Percentiles rank a stretch among this genome's conserved stretches.
Conservation (phyloP, 2,797 vertebrate genomes). For the Crocidura indochinensis region DNA sequence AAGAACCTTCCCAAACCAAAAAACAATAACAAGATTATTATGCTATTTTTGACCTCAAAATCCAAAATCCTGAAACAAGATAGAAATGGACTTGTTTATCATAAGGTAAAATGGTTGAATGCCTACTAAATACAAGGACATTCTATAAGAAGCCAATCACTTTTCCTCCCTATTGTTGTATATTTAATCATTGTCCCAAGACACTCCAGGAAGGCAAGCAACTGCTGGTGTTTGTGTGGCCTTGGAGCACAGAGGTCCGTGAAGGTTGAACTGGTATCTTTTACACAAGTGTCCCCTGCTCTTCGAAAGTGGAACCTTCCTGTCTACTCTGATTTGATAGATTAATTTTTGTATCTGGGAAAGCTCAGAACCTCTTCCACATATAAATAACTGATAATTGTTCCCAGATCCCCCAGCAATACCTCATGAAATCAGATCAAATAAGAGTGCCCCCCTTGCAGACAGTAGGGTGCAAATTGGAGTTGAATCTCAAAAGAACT, state of each 20-base stretch:
- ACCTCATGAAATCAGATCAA: background rate
- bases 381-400: background rate
- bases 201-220: slow-evolving; percentile 79
- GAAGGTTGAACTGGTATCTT: background rate
- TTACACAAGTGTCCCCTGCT: slow-evolving; percentile 58
- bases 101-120: slow-evolving; percentile 83
- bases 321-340: background rate
- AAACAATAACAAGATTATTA: slow-evolving; percentile 89
- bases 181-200: slow-evolving; percentile 89
- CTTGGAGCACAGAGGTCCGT: slow-evolving; percentile 45
- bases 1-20: too few species aligned
- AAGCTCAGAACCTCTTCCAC: background rate
- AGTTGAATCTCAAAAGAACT: background rate
- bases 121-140: slow-evolving; percentile 89
- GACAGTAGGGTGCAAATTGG: background rate
- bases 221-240: slow-evolving; percentile 1
- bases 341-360: background rate
- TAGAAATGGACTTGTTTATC: slow-evolving; percentile 79
- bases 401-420: background rate
- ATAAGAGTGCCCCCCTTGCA: background rate
- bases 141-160: slow-evolving; percentile 88
- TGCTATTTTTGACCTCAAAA: slow-evolving; percentile 88
- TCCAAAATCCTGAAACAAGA: slow-evolving; percentile 84
- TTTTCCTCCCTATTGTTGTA: slow-evolving; percentile 85
- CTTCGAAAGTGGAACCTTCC: background rate